Evolutionary conservation across 2,888 invertebrate genomes (phyloP).

Genomic region (Nomada fucata): DNA sequence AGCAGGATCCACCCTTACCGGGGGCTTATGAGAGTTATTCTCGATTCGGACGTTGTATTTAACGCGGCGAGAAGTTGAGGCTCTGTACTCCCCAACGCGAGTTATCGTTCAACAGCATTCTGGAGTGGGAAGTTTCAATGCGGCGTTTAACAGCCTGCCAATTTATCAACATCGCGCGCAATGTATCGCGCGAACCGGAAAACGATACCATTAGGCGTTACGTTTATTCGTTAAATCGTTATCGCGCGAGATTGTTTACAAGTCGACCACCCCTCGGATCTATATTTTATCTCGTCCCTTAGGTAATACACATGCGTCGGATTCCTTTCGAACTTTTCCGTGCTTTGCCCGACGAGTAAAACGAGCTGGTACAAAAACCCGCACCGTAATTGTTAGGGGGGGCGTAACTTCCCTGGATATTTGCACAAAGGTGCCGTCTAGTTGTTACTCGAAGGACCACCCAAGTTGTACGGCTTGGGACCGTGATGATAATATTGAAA

Average conservation of each 20-base stretch:
- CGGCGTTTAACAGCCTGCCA: slow-evolving; percentile 16
- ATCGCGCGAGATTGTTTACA: neutral
- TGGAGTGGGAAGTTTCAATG: slow-evolving; percentile 57
- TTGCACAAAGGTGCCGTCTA: too few relatives aligned
- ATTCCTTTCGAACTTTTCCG: too few relatives aligned
- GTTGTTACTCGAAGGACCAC: too few relatives aligned
- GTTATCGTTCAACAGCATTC: slow-evolving; percentile 50
- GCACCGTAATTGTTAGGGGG: too few relatives aligned
- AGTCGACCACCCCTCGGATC: too few relatives aligned
- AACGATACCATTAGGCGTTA: neutral
- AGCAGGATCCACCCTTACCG: slow-evolving; percentile 24
- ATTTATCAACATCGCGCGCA: slow-evolving; percentile 14
- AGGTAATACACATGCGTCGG: too few relatives aligned
- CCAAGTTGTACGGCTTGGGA: too few relatives aligned
- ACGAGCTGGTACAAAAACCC: neutral
- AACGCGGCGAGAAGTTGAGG: slow-evolving; percentile 49
- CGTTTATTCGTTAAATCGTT: neutral
- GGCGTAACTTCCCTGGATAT: too few relatives aligned
- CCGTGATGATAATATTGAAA: too few relatives aligned
- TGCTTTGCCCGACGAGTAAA: too few relatives aligned
- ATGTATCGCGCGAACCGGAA: neutral
- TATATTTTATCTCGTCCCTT: too few relatives aligned
- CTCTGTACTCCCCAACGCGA: slow-evolving; percentile 44
- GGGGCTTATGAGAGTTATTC: slow-evolving; percentile 40
- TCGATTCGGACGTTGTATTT: slow-evolving; percentile 48